Percentiles rank a stretch among this genome's conserved stretches.
phyloP scores from a whole-genome alignment of 1,140 invertebrate species.

The Drosophila truncata region DNA sequence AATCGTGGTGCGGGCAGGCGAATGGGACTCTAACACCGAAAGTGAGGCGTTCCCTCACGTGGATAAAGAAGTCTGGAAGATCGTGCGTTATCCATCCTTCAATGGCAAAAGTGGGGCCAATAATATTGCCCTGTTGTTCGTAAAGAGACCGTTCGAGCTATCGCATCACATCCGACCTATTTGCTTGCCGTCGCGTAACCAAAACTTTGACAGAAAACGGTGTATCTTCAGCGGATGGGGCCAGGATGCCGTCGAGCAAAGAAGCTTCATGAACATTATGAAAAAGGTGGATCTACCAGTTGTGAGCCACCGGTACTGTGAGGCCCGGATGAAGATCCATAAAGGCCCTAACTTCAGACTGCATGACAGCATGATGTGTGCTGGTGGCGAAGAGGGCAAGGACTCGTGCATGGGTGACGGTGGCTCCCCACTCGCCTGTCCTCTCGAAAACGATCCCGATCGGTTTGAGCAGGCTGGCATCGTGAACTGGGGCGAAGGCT shows the following conservation, averaged over 20 bases:
- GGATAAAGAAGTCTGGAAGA: conserved; percentile 86
- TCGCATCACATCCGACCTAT: conserved; percentile 88
- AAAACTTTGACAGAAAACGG: conserved; percentile 79
- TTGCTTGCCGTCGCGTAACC: conserved; percentile 86
- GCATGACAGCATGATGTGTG: conserved; percentile 86
- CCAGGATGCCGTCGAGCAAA: conserved; percentile 88
- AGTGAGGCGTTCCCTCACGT: conserved; percentile 88
- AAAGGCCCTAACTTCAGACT: conserved; percentile 78
- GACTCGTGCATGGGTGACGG: conserved; percentile 91
- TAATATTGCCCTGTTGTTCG: conserved; percentile 87
- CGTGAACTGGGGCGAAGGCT: conserved; percentile 89
- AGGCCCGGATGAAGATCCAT: conserved; percentile 65
- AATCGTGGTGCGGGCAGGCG: conserved; percentile 88
- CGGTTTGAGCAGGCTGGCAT: conserved; percentile 88
- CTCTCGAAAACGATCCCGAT: conserved; percentile 85
- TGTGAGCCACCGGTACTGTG: conserved; percentile 85
- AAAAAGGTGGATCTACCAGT: conserved; percentile 87
- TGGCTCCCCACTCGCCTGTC: conserved; percentile 90
- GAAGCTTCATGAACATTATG: conserved; percentile 88
- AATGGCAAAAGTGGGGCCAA: conserved; percentile 84
- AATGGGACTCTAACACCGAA: conserved; percentile 89
- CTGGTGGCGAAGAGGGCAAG: conserved; percentile 89
- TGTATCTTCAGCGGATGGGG: conserved; percentile 94
- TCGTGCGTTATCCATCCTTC: conserved; percentile 87
- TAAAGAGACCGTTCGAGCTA: conserved; percentile 86